A percentile compares a stretch with the other conserved stretches of the same genome.
Evolutionary conservation across 2,113 vertebrate species (phyloP).

Genomic region (Alethe diademata): DNA sequence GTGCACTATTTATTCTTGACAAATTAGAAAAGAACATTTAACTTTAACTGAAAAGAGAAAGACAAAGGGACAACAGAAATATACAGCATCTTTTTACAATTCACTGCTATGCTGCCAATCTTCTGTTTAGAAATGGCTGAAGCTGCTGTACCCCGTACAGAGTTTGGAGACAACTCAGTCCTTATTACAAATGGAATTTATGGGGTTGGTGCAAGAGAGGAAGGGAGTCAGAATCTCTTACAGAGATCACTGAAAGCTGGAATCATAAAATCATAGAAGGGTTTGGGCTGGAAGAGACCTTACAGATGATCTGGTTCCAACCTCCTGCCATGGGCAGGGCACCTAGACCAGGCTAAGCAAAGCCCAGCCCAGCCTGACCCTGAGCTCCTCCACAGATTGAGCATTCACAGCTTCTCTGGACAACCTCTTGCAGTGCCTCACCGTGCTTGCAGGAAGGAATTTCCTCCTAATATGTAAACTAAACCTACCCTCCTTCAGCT

Average conservation of each 20-base stretch:
- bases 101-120: background rate
- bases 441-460: background rate
- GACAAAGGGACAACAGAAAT: background rate
- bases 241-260: background rate
- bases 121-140: background rate
- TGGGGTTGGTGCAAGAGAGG: background rate
- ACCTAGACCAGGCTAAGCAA: background rate
- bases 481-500: background rate
- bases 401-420: background rate
- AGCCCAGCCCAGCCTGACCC: background rate
- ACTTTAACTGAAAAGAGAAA: background rate
- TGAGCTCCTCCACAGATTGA: background rate
- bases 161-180: background rate
- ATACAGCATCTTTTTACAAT: accelerated
- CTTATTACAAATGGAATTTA: background rate
- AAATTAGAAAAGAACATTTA: background rate
- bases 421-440: background rate
- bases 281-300: background rate
- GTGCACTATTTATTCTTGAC: conserved; percentile 13
- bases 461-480: background rate
- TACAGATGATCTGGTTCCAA: background rate
- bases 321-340: background rate
- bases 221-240: background rate
- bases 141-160: background rate
- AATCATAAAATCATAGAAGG: background rate